Conservation (phyloP, 2,888 invertebrate genomes). For the Vandiemenella viatica region DNA sequence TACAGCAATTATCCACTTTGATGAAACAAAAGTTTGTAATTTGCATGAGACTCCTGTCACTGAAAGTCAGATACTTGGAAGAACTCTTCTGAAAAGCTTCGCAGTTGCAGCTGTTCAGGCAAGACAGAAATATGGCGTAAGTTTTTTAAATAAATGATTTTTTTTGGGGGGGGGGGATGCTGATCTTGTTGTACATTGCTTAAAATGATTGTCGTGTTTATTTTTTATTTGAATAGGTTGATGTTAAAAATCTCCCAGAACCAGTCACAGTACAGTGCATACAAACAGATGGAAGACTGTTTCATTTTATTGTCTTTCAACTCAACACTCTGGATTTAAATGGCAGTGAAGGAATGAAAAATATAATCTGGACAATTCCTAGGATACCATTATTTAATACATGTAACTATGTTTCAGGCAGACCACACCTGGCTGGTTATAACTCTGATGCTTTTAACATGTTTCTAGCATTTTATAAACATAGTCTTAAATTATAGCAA, state of each 20-base stretch:
- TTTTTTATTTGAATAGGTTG: neutral
- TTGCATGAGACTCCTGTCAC: constrained; percentile 51
- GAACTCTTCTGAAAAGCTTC: constrained; percentile 59
- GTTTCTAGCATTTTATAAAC: constrained; percentile 56
- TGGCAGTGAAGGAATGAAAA: constrained; percentile 44
- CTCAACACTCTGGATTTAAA: constrained; percentile 61
- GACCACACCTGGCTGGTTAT: constrained; percentile 54
- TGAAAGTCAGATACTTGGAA: constrained; percentile 47
- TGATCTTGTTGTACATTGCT: constrained; percentile 5
- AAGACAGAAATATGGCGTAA: constrained; percentile 55
- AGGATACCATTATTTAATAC: constrained; percentile 46
- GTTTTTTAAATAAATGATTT: constrained; percentile 18
- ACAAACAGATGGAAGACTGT: constrained; percentile 59
- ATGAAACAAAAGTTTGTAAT: constrained; percentile 48
- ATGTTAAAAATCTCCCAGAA: constrained; percentile 46
- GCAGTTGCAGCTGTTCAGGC: constrained; percentile 63
- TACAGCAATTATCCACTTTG: constrained; percentile 59
- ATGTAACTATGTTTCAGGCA: constrained; percentile 47
- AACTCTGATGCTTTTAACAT: constrained; percentile 64
- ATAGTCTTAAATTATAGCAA: too few relatives aligned
- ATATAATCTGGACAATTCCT: constrained; percentile 59
- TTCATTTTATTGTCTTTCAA: constrained; percentile 72
- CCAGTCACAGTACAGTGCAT: constrained; percentile 73
- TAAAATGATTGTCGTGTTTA: constrained; percentile 2
- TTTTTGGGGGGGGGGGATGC: constrained; percentile 16